Base-by-base conservation (phyloP, 2,113 vertebrate species). In the Monopterus albus region DNA sequence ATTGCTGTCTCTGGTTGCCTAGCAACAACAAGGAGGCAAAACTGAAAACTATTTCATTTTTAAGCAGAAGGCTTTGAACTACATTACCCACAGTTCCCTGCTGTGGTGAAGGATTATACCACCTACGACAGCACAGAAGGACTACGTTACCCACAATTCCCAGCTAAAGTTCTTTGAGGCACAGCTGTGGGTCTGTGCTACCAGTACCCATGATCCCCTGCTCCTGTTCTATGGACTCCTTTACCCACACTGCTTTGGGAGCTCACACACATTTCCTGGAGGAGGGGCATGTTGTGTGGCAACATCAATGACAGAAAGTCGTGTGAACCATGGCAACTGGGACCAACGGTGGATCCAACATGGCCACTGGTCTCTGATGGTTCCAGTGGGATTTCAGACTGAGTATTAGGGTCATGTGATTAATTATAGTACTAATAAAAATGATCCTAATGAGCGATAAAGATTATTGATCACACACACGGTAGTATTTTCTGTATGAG, bases 401-500 rank as follows among this genome's bases (percentile, higher is more conserved):
- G 65, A 74, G 59, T 18, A 67, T 81, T 62, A 80, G 81, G 84
- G 80, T 77, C 21, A 23, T 75, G 76, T 80, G 69, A 85, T 59
- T 60, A 73, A 63, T 47, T 47, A 2, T 65, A 26, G 56, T 66
- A 23, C 71, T 63, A n/a, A n/a, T n/a, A 9, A 62, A 49, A 53
- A 29, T 61, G 31, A 78, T 58, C 28, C 33, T 17, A 21, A 49
- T 29, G 43, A 67, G 45, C 45, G 57, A 69, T 71, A 45, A 74
- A 53, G 45, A n/a, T 45, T 7, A 60, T 21, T n/a, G n/a, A 33
- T 62, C 66, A 21, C 10, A 18, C 68, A 67, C 55, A 58, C 45
- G 35, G 21, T 1, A 17, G 59, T 13, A 31, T 49, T 55, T 61
- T 55, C 35, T 55, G 55, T n/a, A n/a, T 25, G 62, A 63, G 69